Base-by-base conservation (phyloP, 2,113 vertebrate species). In the Leucopternis melanops region DNA sequence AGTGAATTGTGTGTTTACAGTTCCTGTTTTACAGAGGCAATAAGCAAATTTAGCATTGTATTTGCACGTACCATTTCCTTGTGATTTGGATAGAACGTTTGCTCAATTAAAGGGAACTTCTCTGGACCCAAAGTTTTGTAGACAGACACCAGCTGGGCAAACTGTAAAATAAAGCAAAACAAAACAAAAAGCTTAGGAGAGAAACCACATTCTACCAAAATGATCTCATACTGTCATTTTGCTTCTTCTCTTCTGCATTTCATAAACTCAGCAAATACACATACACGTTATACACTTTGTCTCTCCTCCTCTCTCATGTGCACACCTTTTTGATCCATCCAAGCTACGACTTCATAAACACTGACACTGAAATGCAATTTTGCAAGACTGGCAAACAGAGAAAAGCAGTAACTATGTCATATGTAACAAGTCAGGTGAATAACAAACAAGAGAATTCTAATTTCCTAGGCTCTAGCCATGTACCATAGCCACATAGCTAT, bases 51-150 rank as follows among this genome's bases (percentile, higher is more conserved):
- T 5, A 63, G 50, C 32, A 25, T 6, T 31, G 49, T 59, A 8
- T 18, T 82, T 34, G 54, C 79, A 97, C 99, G 62, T 98, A 99
- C 99, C 99, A 99, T 99, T 98, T 99, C 99, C 98, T 98, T 99
- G 97, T 99, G 99, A 98, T 99, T 99, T 31, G 99, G 99, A 94
- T 99, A 99, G 98, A 99, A 99, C 0, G 99, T 99, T 94, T 99
- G 99, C 88, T 99, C 99, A 74, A 99, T 99, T 26, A 99, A 98
- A 49, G 99, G 99, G 77, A 99, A 99, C 95, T 99, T 99, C 67
- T 99, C 99, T 12, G 98, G 97, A 94, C 99, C 99, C 96, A 99
- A 50, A 42, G 93, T 97, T 98, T 99, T 99, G 97, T 98, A 99
- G 97, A 98, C 98, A 94, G 97, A 98, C 90, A 99, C 98, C 98